Percentiles rank a stretch among this genome's conserved stretches.
phyloP scores from a whole-genome alignment of 2,113 vertebrate genomes.

The Podiceps cristatus region DNA sequence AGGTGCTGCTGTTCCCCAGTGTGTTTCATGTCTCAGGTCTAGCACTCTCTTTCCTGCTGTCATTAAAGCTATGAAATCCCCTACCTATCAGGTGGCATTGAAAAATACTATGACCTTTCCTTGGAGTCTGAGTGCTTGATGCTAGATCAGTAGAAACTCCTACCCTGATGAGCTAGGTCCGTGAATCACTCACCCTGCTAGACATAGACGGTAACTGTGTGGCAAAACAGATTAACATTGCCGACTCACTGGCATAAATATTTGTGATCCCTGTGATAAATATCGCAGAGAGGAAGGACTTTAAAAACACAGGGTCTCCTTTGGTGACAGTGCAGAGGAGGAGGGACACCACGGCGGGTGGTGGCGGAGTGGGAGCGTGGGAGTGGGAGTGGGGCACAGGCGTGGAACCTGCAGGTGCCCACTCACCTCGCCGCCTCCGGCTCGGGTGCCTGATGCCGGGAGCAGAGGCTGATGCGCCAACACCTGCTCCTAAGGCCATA shows the following conservation, averaged over 20 bases:
- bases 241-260: fast-evolving
- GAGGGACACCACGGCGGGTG: fast-evolving
- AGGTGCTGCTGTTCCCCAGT: neutral
- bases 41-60: neutral
- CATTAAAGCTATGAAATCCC: neutral
- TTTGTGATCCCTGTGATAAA: fast-evolving
- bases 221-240: neutral
- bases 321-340: neutral
- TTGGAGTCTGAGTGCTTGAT: neutral
- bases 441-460: neutral
- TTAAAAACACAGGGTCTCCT: neutral
- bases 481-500: neutral
- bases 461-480: fast-evolving
- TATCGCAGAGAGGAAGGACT: neutral
- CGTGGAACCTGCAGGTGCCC: fast-evolving
- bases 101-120: neutral
- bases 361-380: too few relatives aligned
- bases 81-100: neutral
- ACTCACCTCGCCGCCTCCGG: fast-evolving
- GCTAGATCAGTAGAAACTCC: neutral
- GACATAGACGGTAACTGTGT: neutral
- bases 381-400: fast-evolving
- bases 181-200: neutral
- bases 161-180: neutral
- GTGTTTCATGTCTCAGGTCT: neutral